A percentile compares a stretch with the other conserved stretches of the same genome.
Conservation (phyloP, 2,797 vertebrate species). For the Parauchenoglanis ngamensis region DNA sequence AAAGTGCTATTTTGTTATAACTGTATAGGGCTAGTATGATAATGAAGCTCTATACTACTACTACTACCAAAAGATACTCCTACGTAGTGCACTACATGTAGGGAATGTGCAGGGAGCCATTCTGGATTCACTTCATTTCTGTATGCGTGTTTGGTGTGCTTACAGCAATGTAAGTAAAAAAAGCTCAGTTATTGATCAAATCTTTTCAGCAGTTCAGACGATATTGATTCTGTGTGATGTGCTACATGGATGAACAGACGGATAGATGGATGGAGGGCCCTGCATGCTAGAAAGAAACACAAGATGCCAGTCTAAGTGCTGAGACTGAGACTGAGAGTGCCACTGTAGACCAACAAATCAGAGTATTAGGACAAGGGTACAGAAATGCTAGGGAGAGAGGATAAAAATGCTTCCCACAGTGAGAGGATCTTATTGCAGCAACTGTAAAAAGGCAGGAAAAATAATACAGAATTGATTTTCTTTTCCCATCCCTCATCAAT, state of each 20-base stretch:
- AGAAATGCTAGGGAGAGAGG: constrained; percentile 32
- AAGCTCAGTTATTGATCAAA: constrained; percentile 18
- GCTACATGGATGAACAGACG: constrained; percentile 9
- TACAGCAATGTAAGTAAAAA: neutral
- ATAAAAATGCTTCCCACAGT: constrained; percentile 45
- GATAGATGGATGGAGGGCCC: constrained; percentile 13
- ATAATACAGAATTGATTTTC: constrained; percentile 54
- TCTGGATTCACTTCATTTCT: neutral
- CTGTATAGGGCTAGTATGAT: neutral
- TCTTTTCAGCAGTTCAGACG: constrained; percentile 8
- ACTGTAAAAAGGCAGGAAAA: constrained; percentile 57
- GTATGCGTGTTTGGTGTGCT: neutral
- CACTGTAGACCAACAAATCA: constrained; percentile 41
- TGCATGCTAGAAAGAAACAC: constrained; percentile 36
- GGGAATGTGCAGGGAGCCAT: neutral
- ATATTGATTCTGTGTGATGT: constrained; percentile 13
- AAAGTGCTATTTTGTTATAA: neutral
- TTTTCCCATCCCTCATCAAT: constrained; percentile 54
- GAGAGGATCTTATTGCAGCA: constrained; percentile 53
- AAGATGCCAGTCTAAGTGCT: constrained; percentile 37
- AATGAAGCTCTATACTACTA: neutral
- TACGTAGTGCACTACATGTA: neutral
- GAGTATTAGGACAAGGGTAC: constrained; percentile 41
- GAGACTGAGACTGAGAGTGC: constrained; percentile 23
- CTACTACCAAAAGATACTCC: neutral